phyloP scores from a whole-genome alignment of 1,140 invertebrate species.

The Zaprionus africanus region DNA sequence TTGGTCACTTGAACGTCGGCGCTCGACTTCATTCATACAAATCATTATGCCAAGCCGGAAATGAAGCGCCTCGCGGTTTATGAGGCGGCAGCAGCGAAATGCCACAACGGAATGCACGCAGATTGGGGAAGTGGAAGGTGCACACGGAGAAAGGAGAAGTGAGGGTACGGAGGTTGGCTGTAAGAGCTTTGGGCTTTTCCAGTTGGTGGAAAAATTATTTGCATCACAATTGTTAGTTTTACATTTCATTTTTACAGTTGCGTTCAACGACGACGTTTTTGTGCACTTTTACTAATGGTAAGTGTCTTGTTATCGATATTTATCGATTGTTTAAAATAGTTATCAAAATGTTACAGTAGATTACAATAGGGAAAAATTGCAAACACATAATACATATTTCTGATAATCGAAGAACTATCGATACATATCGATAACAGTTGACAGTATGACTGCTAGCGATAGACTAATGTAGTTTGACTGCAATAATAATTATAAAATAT shows the following conservation, averaged over 20 bases:
- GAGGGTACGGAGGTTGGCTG: background rate
- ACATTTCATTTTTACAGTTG: conserved; percentile 5
- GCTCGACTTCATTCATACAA: conserved; percentile 68
- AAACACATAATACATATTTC: background rate
- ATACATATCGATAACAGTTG: background rate
- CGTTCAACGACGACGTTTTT: conserved; percentile 4
- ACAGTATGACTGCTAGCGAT: too few relatives aligned
- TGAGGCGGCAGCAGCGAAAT: conserved; percentile 35
- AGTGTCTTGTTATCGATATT: background rate
- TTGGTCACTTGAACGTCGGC: conserved; percentile 57
- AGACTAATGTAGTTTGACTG: too few relatives aligned
- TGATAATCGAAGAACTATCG: too few relatives aligned
- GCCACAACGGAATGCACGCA: conserved; percentile 28
- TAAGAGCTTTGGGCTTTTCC: background rate
- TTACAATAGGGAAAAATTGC: background rate
- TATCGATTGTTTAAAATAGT: background rate
- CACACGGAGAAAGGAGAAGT: background rate
- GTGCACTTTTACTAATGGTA: background rate
- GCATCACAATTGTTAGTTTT: conserved; percentile 51
- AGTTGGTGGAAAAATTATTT: conserved; percentile 39
- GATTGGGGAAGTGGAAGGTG: background rate
- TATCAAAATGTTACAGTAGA: background rate
- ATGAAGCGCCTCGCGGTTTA: conserved; percentile 70
- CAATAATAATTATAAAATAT: background rate
- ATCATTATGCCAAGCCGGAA: conserved; percentile 77